Conservation (phyloP, 2,888 invertebrate species). For the Hirtodrosophila confusa region DNA sequence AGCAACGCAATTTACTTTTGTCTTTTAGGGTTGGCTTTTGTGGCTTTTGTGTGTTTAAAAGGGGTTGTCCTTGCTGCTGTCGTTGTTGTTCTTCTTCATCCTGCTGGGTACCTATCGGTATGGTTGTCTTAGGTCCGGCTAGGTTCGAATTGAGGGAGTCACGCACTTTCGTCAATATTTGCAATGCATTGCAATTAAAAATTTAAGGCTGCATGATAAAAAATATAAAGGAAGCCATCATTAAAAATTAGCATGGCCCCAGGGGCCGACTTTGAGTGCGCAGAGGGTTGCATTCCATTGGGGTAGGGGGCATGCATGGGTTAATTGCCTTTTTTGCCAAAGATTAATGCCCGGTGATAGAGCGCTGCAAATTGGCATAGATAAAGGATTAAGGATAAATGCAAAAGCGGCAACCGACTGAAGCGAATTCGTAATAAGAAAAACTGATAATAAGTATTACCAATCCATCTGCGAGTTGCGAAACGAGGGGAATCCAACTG, state of each 20-base stretch:
- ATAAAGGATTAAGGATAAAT: constrained; percentile 29
- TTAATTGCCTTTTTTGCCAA: constrained; percentile 55
- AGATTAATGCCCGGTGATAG: constrained; percentile 44
- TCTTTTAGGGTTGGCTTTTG: constrained; percentile 64
- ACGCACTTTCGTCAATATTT: constrained; percentile 73
- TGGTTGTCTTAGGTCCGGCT: constrained; percentile 39
- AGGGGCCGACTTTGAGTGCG: not conserved
- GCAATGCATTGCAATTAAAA: constrained; percentile 65
- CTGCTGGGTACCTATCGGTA: not conserved
- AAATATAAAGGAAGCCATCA: constrained; percentile 32
- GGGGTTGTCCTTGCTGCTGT: constrained; percentile 23
- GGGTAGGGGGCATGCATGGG: constrained; percentile 4
- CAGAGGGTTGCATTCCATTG: constrained; percentile 22
- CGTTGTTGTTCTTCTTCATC: constrained; percentile 3
- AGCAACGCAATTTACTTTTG: constrained; percentile 75
- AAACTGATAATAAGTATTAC: constrained; percentile 15
- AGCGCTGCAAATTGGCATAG: constrained; percentile 40
- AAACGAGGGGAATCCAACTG: too few species aligned
- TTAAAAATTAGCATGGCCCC: constrained; percentile 43
- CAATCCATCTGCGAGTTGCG: constrained; percentile 14
- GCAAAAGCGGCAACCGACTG: constrained; percentile 11
- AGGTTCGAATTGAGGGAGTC: not conserved
- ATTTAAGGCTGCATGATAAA: constrained; percentile 37
- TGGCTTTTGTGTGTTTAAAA: constrained; percentile 38
- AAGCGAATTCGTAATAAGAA: constrained; percentile 29